A percentile compares a stretch with the other conserved stretches of the same genome.
phyloP scores from a whole-genome alignment of 2,113 vertebrate species.

The Dipodomys merriami region DNA sequence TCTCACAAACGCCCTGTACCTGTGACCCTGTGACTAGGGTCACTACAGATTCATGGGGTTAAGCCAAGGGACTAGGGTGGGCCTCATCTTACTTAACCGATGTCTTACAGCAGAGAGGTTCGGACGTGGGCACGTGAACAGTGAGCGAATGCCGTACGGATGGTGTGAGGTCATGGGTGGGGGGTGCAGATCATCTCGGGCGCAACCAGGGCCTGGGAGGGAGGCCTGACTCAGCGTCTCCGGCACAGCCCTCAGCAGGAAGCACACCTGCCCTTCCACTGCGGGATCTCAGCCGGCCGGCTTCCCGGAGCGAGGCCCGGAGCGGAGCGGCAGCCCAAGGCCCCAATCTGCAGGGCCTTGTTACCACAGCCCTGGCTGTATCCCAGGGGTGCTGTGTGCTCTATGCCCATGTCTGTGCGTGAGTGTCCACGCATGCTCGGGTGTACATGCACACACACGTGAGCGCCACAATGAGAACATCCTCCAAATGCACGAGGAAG shows the following conservation, averaged over 20 bases:
- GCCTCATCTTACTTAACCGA: neutral
- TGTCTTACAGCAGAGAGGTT: neutral
- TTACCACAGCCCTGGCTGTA: rapidly evolving
- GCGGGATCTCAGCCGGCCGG: no score
- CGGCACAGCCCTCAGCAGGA: neutral
- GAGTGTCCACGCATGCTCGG: no score
- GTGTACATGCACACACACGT: no score
- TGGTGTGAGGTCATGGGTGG: no score
- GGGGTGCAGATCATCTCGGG: no score
- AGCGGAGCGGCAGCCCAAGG: neutral
- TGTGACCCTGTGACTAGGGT: neutral
- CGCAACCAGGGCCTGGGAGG: no score
- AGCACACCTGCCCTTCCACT: rapidly evolving
- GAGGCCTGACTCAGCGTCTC: neutral
- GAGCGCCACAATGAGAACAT: neutral
- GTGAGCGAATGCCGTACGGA: rapidly evolving
- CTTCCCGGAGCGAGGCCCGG: neutral
- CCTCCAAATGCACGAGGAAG: neutral
- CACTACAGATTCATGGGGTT: neutral
- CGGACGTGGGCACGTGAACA: no score
- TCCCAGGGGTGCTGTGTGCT: no score
- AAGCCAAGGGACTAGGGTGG: neutral
- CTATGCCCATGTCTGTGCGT: rapidly evolving
- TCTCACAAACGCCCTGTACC: neutral
- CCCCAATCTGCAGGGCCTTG: rapidly evolving